Percentiles rank a stretch among this genome's conserved stretches.
phyloP scores from a whole-genome alignment of 2,797 vertebrate genomes.

The Xenentodon cancila region DNA sequence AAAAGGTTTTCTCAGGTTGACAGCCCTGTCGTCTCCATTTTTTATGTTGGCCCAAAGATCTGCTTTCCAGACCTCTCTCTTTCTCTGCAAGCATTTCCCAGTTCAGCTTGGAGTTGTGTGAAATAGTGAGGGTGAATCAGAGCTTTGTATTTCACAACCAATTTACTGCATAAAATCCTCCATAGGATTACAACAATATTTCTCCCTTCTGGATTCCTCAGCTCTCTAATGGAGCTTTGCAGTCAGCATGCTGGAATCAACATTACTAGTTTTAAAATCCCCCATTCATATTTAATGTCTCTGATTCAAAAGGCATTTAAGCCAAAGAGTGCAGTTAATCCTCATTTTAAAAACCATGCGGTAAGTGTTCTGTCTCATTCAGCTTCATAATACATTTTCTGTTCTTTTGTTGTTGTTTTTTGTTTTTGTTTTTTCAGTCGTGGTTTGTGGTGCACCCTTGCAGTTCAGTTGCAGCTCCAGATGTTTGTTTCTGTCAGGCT shows the following conservation, averaged over 20 bases:
- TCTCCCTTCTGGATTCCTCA: conserved; percentile 13
- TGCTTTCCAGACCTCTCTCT: conserved; percentile 44
- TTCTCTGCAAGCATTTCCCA: conserved; percentile 30
- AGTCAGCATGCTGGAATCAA: conserved; percentile 38
- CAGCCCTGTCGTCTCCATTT: conserved; percentile 47
- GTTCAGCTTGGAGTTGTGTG: conserved; percentile 29
- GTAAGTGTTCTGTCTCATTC: conserved; percentile 29
- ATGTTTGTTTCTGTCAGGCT: conserved; percentile 28
- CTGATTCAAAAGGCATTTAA: conserved; percentile 45
- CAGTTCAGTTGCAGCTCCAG: conserved; percentile 34
- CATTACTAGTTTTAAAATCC: conserved; percentile 39
- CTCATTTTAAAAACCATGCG: conserved; percentile 41
- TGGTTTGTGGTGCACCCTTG: conserved; percentile 27
- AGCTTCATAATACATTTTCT: conserved; percentile 33
- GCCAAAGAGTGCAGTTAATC: conserved; percentile 54
- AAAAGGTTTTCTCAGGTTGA: conserved; percentile 30
- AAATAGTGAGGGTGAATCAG: conserved; percentile 26
- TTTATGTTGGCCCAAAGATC: conserved; percentile 35
- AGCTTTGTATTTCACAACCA: conserved; percentile 45
- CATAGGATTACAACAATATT: conserved; percentile 29
- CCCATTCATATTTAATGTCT: conserved; percentile 51
- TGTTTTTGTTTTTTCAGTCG: conserved; percentile 7
- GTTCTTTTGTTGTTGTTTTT: conserved; percentile 25
- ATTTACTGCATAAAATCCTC: conserved; percentile 38
- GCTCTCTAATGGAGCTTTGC: conserved; percentile 41